Evolutionary conservation across 2,888 invertebrate species (phyloP).

Genomic region (Yponomeuta sedellus): DNA sequence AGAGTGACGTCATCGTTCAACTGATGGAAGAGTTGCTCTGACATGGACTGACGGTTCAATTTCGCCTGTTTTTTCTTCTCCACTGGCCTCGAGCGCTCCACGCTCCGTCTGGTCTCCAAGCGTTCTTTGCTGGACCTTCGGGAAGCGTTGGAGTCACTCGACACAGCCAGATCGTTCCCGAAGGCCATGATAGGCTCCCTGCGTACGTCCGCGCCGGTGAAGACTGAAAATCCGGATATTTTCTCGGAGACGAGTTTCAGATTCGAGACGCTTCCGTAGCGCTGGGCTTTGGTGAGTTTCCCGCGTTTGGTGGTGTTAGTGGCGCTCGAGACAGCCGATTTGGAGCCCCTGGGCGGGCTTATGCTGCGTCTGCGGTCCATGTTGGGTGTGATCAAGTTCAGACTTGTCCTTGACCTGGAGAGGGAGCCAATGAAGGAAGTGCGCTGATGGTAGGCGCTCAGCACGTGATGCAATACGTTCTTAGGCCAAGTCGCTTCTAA

Average conservation of each 20-base stretch:
- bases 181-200: constrained; percentile 66
- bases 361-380: constrained; percentile 50
- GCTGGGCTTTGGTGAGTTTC: constrained; percentile 43
- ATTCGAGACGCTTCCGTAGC: constrained; percentile 61
- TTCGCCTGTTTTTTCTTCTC: constrained; percentile 29
- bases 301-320: constrained; percentile 46
- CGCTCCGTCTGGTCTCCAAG: constrained; percentile 31
- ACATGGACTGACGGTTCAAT: constrained; percentile 50
- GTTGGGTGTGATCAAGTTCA: constrained; percentile 58
- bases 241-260: constrained; percentile 61
- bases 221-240: constrained; percentile 63
- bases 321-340: constrained; percentile 45
- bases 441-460: constrained; percentile 55
- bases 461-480: constrained; percentile 61
- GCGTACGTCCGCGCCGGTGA: constrained; percentile 41
- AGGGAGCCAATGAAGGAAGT: constrained; percentile 72
- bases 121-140: not conserved
- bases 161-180: constrained; percentile 31
- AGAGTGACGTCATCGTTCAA: constrained; percentile 28
- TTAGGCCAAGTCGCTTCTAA: constrained; percentile 62
- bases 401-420: constrained; percentile 74
- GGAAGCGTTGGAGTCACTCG: not conserved
- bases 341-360: constrained; percentile 41
- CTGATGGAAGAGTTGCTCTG: constrained; percentile 44
- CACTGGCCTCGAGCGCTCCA: constrained; percentile 34